phyloP scores from a whole-genome alignment of 2,888 invertebrate species.

The Hecatera dysodea region DNA sequence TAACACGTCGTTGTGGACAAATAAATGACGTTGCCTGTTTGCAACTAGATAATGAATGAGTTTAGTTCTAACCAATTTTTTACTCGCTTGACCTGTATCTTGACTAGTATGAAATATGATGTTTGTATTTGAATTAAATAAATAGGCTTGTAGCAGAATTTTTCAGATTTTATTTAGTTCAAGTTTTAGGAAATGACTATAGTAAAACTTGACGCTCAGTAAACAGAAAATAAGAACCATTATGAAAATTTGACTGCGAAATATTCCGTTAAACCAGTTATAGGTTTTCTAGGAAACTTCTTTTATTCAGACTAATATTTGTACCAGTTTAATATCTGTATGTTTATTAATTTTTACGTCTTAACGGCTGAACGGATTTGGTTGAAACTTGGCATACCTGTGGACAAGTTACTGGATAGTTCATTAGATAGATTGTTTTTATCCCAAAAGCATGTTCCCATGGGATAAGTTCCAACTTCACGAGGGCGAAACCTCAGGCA shows the following conservation, averaged over 20 bases:
- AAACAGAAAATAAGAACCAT: background rate
- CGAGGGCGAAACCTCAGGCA: background rate
- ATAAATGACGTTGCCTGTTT: conserved; percentile 39
- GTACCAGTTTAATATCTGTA: background rate
- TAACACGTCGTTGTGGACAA: conserved; percentile 22
- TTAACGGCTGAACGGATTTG: no score
- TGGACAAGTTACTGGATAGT: no score
- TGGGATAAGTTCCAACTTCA: background rate
- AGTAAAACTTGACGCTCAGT: background rate
- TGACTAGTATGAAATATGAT: background rate
- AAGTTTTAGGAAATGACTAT: background rate
- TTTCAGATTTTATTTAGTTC: background rate
- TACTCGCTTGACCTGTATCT: background rate
- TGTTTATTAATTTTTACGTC: no score
- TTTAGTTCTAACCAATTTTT: conserved; percentile 14
- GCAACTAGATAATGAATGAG: conserved; percentile 30
- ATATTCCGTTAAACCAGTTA: background rate
- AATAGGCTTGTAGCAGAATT: background rate
- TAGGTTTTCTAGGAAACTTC: background rate
- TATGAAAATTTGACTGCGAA: background rate
- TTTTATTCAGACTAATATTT: background rate
- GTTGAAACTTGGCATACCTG: no score
- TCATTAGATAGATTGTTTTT: no score
- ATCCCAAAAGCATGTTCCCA: no score
- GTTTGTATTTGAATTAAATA: background rate